Evolutionary conservation across 2,888 invertebrate genomes (phyloP), one percentile per base, ranked within the genome.

Genomic region (Euzophera pinguis): DNA sequence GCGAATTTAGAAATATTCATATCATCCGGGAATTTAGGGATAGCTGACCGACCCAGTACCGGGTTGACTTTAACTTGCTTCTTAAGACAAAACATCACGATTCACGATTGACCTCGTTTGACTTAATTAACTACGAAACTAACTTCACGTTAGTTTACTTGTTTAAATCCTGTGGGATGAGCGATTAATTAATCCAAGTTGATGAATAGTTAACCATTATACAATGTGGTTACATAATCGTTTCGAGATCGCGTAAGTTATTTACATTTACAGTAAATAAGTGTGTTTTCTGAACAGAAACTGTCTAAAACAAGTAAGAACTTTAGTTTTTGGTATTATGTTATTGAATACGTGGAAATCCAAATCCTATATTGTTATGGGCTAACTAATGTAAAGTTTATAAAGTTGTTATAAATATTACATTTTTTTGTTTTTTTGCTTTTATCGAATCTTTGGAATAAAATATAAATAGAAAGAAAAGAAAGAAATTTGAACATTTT

Each of bases 1-100:
- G 53, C 37, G 56, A 60, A 57, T 60, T 56, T 60, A 58, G n/a
- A 58, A 63, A 66, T 65, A 63, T 60, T 60, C 63, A 65, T 61
- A 57, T 58, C 54, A 47, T 56, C 58, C 55, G 57, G 32, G 32
- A 7, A 32, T 32, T 32, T 7, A 2, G 22, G 22, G 22, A 22
- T 22, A 22, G 58, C 56, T 66, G 66, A 60, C 64, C 62, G 62
- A 47, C 57, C 42, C 27, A n/a, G n/a, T n/a, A 27, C 34, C 35
- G n/a, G 27, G 37, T 8, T 6, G n/a, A 8, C 14, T 29, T 5
- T 6, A 34, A 47, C 17, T 48, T 29, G 29, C 49, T 39, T 39
- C 49, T 50, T 39, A 13, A 34, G 38, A 7, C 48, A n/a, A 38
- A 22, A 13, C 34, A 12, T 6, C 41, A 29, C 12, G 32, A 32